A percentile compares a stretch with the other conserved stretches of the same genome.
Conservation (phyloP, 1,140 invertebrate genomes). For the Aricia agestis region DNA sequence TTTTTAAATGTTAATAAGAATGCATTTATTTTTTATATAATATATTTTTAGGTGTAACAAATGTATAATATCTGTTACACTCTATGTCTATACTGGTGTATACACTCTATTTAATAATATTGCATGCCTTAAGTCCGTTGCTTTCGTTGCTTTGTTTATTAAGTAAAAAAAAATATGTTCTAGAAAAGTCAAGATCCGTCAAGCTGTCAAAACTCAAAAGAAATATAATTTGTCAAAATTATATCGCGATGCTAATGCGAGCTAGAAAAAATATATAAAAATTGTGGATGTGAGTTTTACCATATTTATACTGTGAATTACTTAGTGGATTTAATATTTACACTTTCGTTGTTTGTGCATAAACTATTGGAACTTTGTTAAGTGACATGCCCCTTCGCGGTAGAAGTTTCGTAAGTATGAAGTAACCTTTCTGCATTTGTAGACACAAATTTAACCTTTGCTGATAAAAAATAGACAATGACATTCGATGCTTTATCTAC, state of each 20-base stretch:
- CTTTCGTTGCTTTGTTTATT: too few species aligned
- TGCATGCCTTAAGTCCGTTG: too few species aligned
- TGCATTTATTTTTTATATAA: too few species aligned
- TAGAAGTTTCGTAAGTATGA: slow-evolving; percentile 57
- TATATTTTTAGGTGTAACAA: too few species aligned
- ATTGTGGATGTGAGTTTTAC: slow-evolving; percentile 11
- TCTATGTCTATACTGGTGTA: too few species aligned
- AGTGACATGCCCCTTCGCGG: slow-evolving; percentile 68
- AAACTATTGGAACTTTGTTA: slow-evolving; percentile 34
- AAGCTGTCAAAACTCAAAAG: slow-evolving; percentile 18
- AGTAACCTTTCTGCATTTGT: slow-evolving; percentile 34
- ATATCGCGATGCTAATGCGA: slow-evolving; percentile 21
- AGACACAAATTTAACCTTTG: neutral
- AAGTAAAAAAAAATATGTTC: slow-evolving; percentile 21
- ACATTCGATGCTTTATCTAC: slow-evolving; percentile 35
- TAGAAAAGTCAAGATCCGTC: slow-evolving; percentile 28
- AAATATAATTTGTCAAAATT: slow-evolving; percentile 28
- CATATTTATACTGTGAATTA: slow-evolving; percentile 31
- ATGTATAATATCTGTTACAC: too few species aligned
- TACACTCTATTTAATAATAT: too few species aligned
- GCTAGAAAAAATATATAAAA: slow-evolving; percentile 12
- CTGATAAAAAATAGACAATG: neutral
- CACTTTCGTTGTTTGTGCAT: slow-evolving; percentile 23
- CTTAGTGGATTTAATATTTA: neutral
- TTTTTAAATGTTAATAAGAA: too few species aligned